Conservation (phyloP, 2,888 invertebrate species). For the Drosophila yooni region DNA sequence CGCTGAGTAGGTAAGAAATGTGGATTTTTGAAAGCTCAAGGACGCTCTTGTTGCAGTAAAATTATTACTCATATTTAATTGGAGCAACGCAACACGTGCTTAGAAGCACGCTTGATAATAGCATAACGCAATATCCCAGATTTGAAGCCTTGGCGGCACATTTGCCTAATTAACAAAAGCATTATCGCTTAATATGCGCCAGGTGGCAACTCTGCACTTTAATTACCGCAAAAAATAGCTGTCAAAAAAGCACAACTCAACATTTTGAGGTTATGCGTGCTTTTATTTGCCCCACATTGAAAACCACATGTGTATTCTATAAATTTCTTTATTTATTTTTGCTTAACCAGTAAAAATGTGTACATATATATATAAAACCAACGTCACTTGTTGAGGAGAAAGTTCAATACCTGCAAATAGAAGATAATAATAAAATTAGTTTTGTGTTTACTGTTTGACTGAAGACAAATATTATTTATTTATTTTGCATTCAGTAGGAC, state of each 20-base stretch:
- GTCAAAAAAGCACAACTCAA: background rate
- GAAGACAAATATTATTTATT: no score
- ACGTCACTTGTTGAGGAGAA: background rate
- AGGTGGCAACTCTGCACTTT: conserved; percentile 31
- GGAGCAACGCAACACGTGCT: background rate
- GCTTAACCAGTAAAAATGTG: background rate
- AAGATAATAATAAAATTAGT: background rate
- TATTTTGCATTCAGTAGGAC: conserved; percentile 60
- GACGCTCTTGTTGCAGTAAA: background rate
- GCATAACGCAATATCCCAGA: background rate
- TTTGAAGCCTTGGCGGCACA: background rate
- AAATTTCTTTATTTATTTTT: background rate
- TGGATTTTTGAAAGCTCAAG: background rate
- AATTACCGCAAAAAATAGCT: conserved; percentile 15
- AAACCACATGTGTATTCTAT: background rate
- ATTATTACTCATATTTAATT: background rate
- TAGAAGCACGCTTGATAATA: background rate
- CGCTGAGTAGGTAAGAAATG: background rate
- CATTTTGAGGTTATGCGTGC: conserved; percentile 39
- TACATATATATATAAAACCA: background rate
- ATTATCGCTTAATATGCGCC: background rate
- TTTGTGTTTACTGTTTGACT: background rate
- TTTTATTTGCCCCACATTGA: background rate
- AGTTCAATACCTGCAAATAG: conserved; percentile 51
- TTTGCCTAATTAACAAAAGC: background rate